Conservation (phyloP, 2,113 vertebrate species). For the Haemorhous mexicanus region DNA sequence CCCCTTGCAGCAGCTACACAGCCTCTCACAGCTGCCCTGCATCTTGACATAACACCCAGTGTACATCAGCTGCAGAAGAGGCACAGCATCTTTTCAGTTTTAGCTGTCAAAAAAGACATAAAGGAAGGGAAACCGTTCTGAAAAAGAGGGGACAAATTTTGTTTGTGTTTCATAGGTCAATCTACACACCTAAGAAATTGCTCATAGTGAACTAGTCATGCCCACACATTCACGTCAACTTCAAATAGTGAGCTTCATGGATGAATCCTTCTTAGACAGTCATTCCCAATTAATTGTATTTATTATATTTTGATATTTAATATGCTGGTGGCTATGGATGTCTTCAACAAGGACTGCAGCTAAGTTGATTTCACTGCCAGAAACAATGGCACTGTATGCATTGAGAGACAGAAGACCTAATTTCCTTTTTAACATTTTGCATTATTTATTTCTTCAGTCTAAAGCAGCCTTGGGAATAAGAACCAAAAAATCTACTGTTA, state of each 20-base stretch:
- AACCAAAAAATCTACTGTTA: not conserved
- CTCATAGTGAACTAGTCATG: not conserved
- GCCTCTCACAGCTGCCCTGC: not conserved
- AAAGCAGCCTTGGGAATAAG: not conserved
- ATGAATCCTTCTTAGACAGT: not conserved
- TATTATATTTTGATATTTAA: not conserved
- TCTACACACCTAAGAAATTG: not conserved
- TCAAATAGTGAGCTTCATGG: not conserved
- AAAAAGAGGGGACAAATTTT: not conserved
- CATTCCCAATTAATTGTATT: not conserved
- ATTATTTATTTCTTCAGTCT: not conserved
- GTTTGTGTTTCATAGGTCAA: not conserved
- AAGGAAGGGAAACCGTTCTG: not conserved
- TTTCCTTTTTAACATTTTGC: not conserved
- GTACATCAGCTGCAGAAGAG: not conserved
- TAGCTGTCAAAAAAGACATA: not conserved
- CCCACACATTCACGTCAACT: not conserved
- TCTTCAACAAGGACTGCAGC: not conserved
- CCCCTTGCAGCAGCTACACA: not conserved
- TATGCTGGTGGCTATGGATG: not conserved
- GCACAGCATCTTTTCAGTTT: conserved; percentile 25
- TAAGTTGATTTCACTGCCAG: not conserved
- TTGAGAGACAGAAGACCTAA: not conserved
- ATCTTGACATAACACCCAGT: not conserved
- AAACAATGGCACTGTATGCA: not conserved